Evolutionary conservation across 2,113 vertebrate genomes (phyloP).

Genomic region (Sander vitreus): DNA sequence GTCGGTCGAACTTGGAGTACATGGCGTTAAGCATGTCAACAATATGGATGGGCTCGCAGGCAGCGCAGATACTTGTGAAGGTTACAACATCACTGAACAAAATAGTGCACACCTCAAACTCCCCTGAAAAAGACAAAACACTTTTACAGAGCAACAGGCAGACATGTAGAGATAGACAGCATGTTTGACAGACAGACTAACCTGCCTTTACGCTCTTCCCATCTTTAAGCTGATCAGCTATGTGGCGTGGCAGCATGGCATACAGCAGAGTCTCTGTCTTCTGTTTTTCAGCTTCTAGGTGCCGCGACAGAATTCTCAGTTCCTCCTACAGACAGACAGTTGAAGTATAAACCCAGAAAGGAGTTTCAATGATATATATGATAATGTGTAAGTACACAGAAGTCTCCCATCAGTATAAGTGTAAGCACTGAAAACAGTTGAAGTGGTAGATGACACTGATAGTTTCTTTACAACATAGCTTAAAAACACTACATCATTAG

Average conservation of each 20-base stretch:
- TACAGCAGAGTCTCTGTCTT: conserved; percentile 86
- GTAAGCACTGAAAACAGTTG: no score
- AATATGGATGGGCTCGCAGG: conserved; percentile 84
- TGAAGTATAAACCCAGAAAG: no score
- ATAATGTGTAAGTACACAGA: no score
- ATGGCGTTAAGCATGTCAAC: conserved; percentile 87
- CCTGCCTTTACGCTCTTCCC: conserved; percentile 83
- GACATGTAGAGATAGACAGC: background rate
- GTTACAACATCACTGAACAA: conserved; percentile 88
- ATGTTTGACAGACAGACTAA: conserved; percentile 33
- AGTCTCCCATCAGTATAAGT: no score
- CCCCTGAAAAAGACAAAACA: conserved; percentile 67
- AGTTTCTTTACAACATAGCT: no score
- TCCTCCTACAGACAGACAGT: conserved; percentile 69
- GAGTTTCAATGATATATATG: no score
- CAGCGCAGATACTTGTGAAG: conserved; percentile 87
- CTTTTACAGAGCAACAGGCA: background rate
- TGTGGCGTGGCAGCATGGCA: conserved; percentile 83
- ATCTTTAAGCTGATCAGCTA: conserved; percentile 87
- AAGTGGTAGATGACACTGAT: no score
- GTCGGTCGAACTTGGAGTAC: conserved; percentile 85
- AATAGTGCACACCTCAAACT: conserved; percentile 86
- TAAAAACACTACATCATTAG: no score
- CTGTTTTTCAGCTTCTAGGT: conserved; percentile 84
- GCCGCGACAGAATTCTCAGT: conserved; percentile 82